Conservation (phyloP, 1,140 invertebrate species). For the Bombus sylvicola region DNA sequence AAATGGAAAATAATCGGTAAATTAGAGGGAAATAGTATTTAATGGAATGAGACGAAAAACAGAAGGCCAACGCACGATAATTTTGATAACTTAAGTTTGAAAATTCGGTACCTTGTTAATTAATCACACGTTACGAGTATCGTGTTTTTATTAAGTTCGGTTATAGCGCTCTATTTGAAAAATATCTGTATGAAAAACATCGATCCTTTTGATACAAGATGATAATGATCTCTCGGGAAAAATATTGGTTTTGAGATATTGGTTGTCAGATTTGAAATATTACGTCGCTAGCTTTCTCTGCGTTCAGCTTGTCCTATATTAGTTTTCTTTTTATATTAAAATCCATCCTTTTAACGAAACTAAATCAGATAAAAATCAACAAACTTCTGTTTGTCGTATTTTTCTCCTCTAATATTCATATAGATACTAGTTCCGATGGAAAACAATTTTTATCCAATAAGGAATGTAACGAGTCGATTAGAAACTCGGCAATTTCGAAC, state of each 20-base stretch:
- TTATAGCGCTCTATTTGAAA: no score
- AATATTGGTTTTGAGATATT: no score
- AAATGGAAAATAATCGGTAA: background rate
- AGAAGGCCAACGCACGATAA: rapidly evolving
- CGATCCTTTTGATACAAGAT: no score
- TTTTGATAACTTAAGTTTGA: background rate
- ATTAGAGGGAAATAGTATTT: background rate
- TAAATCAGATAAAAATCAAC: no score
- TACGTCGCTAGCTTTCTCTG: no score
- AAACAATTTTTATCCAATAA: background rate
- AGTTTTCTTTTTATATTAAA: no score
- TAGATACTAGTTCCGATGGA: background rate
- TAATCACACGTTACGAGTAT: background rate
- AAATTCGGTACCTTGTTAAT: background rate
- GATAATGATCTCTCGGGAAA: no score
- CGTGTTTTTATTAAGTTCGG: background rate
- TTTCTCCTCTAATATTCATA: background rate
- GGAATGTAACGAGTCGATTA: conserved; percentile 16
- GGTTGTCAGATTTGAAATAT: no score
- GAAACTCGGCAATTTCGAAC: conserved; percentile 17
- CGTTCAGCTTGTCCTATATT: no score
- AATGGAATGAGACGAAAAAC: no score
- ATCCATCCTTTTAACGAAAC: no score
- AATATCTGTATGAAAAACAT: no score
- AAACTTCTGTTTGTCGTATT: background rate